These are phyloP conservation scores for Pterostichus madidus DNA, from an alignment of 2,888 invertebrate species.

Conservation along the genomic window DNA sequence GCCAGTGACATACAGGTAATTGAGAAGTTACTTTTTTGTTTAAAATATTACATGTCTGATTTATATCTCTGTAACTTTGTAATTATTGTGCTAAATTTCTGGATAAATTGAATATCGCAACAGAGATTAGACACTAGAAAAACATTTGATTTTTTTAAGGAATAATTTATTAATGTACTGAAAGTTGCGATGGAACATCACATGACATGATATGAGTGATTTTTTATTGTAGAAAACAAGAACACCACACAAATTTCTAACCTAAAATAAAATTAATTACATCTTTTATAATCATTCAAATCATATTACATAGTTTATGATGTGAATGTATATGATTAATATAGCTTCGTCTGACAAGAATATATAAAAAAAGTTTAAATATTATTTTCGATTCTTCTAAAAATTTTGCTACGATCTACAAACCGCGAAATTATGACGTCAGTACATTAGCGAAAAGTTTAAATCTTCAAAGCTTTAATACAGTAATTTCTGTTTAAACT, in stretches of 20 bases:
- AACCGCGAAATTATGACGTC: constrained; percentile 40
- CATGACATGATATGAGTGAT: constrained; percentile 66
- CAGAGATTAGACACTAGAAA: constrained; percentile 52
- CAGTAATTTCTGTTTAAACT: constrained; percentile 45
- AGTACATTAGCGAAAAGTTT: constrained; percentile 7
- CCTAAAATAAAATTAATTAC: constrained; percentile 59
- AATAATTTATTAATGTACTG: constrained; percentile 60
- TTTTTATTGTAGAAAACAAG: constrained; percentile 63
- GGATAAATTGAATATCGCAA: constrained; percentile 23
- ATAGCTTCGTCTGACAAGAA: constrained; percentile 57
- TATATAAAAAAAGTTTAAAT: constrained; percentile 66
- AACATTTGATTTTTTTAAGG: constrained; percentile 57
- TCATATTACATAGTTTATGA: constrained; percentile 52
- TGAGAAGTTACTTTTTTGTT: too few relatives aligned
- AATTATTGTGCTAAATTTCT: background rate
- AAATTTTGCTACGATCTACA: constrained; percentile 60
- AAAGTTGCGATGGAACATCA: constrained; percentile 58
- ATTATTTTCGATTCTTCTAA: constrained; percentile 62
- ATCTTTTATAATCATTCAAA: constrained; percentile 54
- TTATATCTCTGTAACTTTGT: too few relatives aligned
- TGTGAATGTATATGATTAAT: constrained; percentile 55
- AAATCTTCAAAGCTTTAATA: constrained; percentile 31
- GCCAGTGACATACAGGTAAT: too few relatives aligned
- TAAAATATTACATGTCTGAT: too few relatives aligned
- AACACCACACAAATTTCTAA: constrained; percentile 67